Evolutionary conservation across 2,888 invertebrate genomes (phyloP).

Genomic region (Metellina segmentata): DNA sequence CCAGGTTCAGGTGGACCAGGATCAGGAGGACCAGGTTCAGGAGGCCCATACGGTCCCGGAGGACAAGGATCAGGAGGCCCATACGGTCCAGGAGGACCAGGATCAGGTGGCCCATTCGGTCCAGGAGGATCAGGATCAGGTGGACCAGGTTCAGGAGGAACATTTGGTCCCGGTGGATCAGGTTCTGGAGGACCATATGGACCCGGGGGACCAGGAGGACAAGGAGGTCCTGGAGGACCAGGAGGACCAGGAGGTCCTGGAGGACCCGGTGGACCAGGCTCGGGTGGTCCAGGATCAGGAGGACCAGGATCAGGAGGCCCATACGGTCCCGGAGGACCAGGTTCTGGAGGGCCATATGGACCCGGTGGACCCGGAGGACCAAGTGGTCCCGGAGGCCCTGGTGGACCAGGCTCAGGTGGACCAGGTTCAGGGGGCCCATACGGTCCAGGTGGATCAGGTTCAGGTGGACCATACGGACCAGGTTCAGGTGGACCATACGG

Average conservation of each 20-base stretch:
- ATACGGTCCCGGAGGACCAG: background rate
- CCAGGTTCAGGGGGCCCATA: background rate
- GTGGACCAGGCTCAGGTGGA: background rate
- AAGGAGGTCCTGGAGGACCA: background rate
- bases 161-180: background rate
- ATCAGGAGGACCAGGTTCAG: background rate
- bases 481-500: background rate
- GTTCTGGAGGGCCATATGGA: background rate
- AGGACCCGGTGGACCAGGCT: background rate
- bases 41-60: background rate
- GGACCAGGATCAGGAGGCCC: background rate
- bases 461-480: background rate
- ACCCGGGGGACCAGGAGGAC: too few relatives aligned
- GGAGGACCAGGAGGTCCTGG: background rate
- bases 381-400: background rate
- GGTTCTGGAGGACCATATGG: background rate
- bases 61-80: slow-evolving; percentile 10
- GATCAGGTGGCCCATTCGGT: background rate
- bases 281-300: background rate
- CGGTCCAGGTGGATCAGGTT: background rate
- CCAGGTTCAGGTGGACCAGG: background rate
- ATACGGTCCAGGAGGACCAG: background rate
- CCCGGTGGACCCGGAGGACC: background rate
- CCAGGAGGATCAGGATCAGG: background rate
- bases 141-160: background rate